phyloP scores from a whole-genome alignment of 2,888 invertebrate genomes.

The Oscheius sp. region DNA sequence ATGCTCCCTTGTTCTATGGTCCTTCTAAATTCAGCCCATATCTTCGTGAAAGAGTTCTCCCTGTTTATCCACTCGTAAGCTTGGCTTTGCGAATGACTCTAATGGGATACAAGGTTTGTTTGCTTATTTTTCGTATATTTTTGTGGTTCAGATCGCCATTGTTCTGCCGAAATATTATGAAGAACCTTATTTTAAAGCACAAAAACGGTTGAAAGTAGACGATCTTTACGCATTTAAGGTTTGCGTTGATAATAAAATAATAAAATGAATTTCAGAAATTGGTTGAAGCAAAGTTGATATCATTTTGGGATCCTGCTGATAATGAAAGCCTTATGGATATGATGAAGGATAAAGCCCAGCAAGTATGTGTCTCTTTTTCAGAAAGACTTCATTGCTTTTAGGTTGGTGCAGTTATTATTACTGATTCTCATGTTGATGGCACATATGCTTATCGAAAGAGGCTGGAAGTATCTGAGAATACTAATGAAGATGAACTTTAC shows the following conservation, averaged over 20 bases:
- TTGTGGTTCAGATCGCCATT: constrained; percentile 12
- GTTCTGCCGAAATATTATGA: constrained; percentile 8
- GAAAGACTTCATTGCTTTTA: too few relatives aligned
- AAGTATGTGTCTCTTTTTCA: too few relatives aligned
- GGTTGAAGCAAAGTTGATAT: background rate
- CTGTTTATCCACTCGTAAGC: constrained; percentile 4
- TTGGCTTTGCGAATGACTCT: background rate
- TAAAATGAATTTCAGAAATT: background rate
- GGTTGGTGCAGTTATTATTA: too few relatives aligned
- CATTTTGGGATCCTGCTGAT: background rate
- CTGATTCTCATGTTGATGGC: too few relatives aligned
- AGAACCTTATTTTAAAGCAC: background rate
- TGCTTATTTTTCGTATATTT: background rate
- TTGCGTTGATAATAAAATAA: background rate
- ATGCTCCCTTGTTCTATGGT: background rate
- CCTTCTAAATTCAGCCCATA: background rate
- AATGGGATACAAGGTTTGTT: constrained; percentile 21
- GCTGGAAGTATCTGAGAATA: too few relatives aligned
- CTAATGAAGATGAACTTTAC: too few relatives aligned
- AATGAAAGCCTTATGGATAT: background rate
- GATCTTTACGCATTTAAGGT: constrained; percentile 20
- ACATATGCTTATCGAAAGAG: too few relatives aligned
- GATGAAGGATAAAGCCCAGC: background rate
- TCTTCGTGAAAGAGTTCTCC: background rate
- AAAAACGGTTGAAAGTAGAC: constrained; percentile 15